Base-by-base conservation (phyloP, 2,888 invertebrate genomes). In the Agonopterix subpropinquella region DNA sequence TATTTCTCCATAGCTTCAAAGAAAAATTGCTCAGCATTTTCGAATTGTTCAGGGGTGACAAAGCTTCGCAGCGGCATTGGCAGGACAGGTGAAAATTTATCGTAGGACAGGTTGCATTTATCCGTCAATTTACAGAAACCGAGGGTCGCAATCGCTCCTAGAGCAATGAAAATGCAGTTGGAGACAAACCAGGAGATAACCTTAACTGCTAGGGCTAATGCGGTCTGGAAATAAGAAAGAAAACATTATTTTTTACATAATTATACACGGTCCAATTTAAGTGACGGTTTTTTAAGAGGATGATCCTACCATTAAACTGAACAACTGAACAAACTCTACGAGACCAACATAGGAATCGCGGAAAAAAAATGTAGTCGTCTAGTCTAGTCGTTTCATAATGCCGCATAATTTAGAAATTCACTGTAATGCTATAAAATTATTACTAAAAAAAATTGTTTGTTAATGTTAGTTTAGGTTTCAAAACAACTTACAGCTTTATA, bases 1-100 rank as follows among this genome's bases (percentile, higher is more conserved):
- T 90, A 91, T 59, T 89, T 89, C 41, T 89, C 86, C 37, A 91
- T 70, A 3, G 91, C 91, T 41, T 77, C 82, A 43, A 80, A 66
- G 0, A 91, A 78, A 44, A 91, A 75, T 8, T 75, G 66, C 3
- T 90, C 85, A 0, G 90, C 88, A 0, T 80, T 75, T 2, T 89
- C 80, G 41, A 92, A 63, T 45, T 78, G 80, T 44, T 91, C 90
- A 4, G 90, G 86, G 0, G 89, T 89, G 45, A 90, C 82, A 47
- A 84, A 73, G 1, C 80, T 68, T 10, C 85, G 69, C 36, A 90
- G 76, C 11, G 89, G 11, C 39, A 39, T 10, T 13, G 13, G 59
- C 0, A 59, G 55, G 2, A 67, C 51, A 1, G 65, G 65, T 8
- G 67, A 48, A 13, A 53, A 55, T 1, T 56, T 49, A 10, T 68